Conservation (phyloP, 2,113 vertebrate genomes). For the Pangasianodon hypophthalmus region DNA sequence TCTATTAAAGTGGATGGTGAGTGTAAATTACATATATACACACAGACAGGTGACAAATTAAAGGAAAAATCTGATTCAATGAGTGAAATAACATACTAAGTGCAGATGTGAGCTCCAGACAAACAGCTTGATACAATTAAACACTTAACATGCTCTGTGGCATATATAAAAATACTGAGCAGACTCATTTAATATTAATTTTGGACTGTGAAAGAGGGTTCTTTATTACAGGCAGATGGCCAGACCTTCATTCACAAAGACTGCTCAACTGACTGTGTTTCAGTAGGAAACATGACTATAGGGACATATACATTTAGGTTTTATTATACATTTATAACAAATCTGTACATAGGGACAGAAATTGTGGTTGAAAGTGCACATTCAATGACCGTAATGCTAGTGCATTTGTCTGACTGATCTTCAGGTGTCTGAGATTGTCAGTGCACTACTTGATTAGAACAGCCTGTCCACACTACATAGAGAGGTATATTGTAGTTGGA, state of each 20-base stretch:
- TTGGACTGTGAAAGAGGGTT: background rate
- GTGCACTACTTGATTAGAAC: background rate
- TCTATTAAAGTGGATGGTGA: too few relatives aligned
- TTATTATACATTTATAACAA: background rate
- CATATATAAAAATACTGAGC: background rate
- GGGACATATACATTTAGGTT: background rate
- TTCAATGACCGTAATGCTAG: background rate
- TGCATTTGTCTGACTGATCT: background rate
- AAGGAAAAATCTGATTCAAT: background rate
- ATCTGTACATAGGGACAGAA: too few relatives aligned
- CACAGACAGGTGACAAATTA: background rate
- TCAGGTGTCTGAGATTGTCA: background rate
- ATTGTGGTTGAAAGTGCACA: background rate
- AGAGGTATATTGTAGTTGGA: background rate
- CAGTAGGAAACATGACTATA: background rate
- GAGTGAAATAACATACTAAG: background rate
- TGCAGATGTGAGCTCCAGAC: background rate
- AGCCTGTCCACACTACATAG: background rate
- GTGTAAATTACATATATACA: background rate
- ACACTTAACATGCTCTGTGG: background rate
- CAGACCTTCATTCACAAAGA: background rate
- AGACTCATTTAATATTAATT: background rate
- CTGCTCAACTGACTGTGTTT: background rate
- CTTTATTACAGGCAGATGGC: background rate
- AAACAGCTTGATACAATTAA: background rate